Evolutionary conservation across 2,113 vertebrate species (phyloP), one percentile per base, ranked within the genome.

Genomic region (Hydrolagus affinis): DNA sequence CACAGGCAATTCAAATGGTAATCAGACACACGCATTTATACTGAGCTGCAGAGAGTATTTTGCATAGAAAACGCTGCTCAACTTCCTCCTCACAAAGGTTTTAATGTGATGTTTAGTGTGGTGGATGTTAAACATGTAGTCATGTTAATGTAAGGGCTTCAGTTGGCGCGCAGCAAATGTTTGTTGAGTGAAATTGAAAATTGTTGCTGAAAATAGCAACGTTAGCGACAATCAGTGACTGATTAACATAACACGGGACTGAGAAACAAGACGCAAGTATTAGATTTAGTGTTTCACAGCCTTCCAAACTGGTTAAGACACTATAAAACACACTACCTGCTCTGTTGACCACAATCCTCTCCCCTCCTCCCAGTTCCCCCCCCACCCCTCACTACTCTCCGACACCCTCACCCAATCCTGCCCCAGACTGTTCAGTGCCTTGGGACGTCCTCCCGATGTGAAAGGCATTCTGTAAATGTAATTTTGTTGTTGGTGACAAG

Each of bases 161-260:
- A 78, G 57, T 78, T 78, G 59, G 11, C 57, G 14, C 76, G 60
- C 12, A 62, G 76, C 15, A 60, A 78, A 60, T 25, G 75, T 77
- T 77, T 77, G 56, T 77, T 60, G 75, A 75, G 32, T 75, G 73
- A 75, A 75, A 75, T 60, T 77, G 56, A 60, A 77, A 80, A 59
- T 80, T 25, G 28, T 80, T 80, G 28, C 23, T 80, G 76, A 62
- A 62, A 80, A 80, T 44, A 44, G 44, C 44, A 44, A 44, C 4
- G 62, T 80, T 62, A 62, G 57, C 59, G 75, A 19, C 62, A 80
- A 80, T 80, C 44, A 80, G 25, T 75, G 56, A 75, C 73, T 75
- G 59, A 80, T 64, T 80, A 62, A 80, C 4, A 60, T 78, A 62
- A 78, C 44, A 19, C 62, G 76, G 56, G 56, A 44, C 28, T 14